Percentiles rank a stretch among this genome's conserved stretches.
phyloP scores from a whole-genome alignment of 2,888 invertebrate species.

The Erebia aethiops region DNA sequence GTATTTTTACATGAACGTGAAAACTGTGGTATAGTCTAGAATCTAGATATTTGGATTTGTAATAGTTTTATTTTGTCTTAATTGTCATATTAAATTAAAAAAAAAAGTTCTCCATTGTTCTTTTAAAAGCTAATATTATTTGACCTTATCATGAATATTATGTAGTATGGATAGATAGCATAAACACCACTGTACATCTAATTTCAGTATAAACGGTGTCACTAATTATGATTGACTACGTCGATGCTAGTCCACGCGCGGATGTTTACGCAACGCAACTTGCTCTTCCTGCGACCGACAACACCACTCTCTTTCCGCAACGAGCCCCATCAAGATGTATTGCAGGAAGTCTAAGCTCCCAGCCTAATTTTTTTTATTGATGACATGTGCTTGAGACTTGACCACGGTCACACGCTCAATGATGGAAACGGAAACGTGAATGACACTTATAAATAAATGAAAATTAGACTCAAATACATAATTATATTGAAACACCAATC shows the following conservation, averaged over 20 bases:
- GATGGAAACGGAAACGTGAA: not conserved
- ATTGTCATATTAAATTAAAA: no score
- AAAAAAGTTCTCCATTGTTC: no score
- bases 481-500: no score
- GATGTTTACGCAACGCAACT: not conserved
- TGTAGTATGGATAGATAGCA: no score
- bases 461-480: no score
- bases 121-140: no score
- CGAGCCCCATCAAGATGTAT: not conserved
- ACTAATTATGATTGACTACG: not conserved
- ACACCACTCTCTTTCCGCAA: conserved; percentile 1
- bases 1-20: conserved; percentile 19
- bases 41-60: no score
- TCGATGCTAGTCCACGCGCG: not conserved
- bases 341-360: not conserved
- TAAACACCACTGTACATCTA: not conserved
- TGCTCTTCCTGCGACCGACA: not conserved
- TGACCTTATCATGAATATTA: no score
- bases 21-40: not conserved
- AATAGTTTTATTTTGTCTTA: no score
- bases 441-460: no score
- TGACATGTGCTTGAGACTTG: not conserved
- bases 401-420: not conserved
- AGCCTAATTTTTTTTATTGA: not conserved
- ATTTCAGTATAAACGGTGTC: not conserved